Evolutionary conservation across 2,888 invertebrate species (phyloP).

Genomic region (Amphipoea lucens): DNA sequence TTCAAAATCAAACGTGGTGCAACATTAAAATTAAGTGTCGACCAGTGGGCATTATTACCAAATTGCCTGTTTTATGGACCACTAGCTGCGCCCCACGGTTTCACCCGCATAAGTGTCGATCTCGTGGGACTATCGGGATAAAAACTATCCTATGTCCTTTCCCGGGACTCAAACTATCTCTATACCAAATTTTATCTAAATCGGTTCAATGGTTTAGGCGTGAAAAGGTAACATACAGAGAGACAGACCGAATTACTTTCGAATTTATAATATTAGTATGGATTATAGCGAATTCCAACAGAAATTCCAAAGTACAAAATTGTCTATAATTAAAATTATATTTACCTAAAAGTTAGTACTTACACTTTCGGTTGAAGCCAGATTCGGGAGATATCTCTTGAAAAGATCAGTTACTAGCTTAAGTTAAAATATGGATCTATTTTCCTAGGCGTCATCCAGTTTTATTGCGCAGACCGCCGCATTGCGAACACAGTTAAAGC

Average conservation of each 20-base stretch:
- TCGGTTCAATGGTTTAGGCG: too few relatives aligned
- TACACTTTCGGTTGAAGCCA: neutral
- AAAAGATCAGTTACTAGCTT: neutral
- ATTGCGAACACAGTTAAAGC: conserved; percentile 22
- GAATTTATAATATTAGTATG: too few relatives aligned
- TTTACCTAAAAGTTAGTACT: neutral
- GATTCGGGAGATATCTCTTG: neutral
- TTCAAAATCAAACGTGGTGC: neutral
- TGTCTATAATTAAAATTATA: too few relatives aligned
- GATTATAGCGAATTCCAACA: neutral
- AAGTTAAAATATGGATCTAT: conserved; percentile 21
- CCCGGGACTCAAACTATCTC: too few relatives aligned
- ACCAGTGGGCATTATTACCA: neutral
- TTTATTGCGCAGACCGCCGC: conserved; percentile 30
- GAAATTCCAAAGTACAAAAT: neutral
- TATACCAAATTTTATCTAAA: too few relatives aligned
- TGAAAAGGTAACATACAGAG: too few relatives aligned
- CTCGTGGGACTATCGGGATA: too few relatives aligned
- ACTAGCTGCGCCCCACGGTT: too few relatives aligned
- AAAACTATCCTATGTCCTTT: too few relatives aligned
- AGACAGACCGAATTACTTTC: too few relatives aligned
- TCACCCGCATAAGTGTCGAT: too few relatives aligned
- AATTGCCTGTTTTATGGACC: neutral
- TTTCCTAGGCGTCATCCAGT: conserved; percentile 14
- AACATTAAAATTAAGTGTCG: too few relatives aligned